phyloP scores from a whole-genome alignment of 2,888 invertebrate species.

The Periphyllus acericola region DNA sequence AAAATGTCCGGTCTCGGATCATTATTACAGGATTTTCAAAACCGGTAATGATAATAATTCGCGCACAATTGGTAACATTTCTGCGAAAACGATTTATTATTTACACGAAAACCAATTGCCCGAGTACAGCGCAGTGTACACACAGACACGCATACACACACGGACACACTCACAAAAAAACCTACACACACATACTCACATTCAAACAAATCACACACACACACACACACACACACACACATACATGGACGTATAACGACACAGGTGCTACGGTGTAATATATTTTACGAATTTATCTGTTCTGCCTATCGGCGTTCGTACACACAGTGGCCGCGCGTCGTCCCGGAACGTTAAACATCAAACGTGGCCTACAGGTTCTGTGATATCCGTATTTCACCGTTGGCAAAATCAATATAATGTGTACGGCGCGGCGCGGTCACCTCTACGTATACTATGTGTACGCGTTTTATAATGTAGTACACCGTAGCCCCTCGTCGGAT shows the following conservation, averaged over 20 bases:
- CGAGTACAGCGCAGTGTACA: not conserved
- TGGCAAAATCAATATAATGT: not conserved
- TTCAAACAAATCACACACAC: not conserved
- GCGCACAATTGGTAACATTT: no score
- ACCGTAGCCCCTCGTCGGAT: not conserved
- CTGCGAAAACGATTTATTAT: not conserved
- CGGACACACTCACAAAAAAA: no score
- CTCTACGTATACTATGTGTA: not conserved
- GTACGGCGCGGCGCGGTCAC: not conserved
- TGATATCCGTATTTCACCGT: slow-evolving; percentile 44
- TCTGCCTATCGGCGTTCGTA: slow-evolving; percentile 38
- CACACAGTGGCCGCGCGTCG: slow-evolving; percentile 40
- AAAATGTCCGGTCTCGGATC: no score
- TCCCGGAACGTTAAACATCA: slow-evolving; percentile 42
- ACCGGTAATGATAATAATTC: not conserved
- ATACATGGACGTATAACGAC: not conserved
- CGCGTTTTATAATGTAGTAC: not conserved
- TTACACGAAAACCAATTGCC: not conserved
- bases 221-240: not conserved
- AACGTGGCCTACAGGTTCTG: slow-evolving; percentile 48
- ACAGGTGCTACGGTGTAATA: slow-evolving; percentile 10
- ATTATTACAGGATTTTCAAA: not conserved
- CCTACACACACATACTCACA: no score
- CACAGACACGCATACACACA: not conserved
- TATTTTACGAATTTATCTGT: slow-evolving; percentile 47